Evolutionary conservation across 2,888 invertebrate genomes (phyloP).

Genomic region (Rhamnusium bicolor): DNA sequence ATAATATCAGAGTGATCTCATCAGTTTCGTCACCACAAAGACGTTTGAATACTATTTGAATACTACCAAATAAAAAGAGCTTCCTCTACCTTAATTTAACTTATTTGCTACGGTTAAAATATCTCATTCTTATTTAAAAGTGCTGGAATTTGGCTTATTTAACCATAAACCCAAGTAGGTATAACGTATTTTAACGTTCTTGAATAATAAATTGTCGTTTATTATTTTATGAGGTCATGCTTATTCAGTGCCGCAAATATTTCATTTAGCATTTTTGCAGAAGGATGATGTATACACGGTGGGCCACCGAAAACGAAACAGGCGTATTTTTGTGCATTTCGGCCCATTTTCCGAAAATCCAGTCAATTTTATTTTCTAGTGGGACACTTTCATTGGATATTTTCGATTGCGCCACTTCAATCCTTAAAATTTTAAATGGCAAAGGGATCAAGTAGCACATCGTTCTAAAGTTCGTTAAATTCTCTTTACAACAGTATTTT

Average conservation of each 20-base stretch:
- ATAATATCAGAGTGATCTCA: not conserved
- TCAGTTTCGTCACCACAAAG: not conserved
- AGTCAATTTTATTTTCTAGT: too few relatives aligned
- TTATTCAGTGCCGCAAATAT: not conserved
- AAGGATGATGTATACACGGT: not conserved
- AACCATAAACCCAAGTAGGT: conserved; percentile 3
- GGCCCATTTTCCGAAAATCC: too few relatives aligned
- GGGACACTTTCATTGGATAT: too few relatives aligned
- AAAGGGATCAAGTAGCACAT: too few relatives aligned
- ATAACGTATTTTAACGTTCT: conserved; percentile 3
- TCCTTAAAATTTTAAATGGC: too few relatives aligned
- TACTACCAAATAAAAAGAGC: not conserved
- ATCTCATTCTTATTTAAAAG: not conserved
- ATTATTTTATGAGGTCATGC: conserved; percentile 7
- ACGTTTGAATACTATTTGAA: not conserved
- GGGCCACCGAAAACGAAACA: too few relatives aligned
- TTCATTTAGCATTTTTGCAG: not conserved
- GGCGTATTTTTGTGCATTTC: too few relatives aligned
- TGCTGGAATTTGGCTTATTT: conserved; percentile 10
- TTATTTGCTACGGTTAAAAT: not conserved
- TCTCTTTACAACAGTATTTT: too few relatives aligned
- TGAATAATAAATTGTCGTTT: not conserved
- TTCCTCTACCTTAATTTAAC: not conserved
- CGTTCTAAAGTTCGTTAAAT: too few relatives aligned
- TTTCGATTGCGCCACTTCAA: too few relatives aligned